Conservation (phyloP, 2,888 invertebrate species). For the Chymomyza fuscimana region DNA sequence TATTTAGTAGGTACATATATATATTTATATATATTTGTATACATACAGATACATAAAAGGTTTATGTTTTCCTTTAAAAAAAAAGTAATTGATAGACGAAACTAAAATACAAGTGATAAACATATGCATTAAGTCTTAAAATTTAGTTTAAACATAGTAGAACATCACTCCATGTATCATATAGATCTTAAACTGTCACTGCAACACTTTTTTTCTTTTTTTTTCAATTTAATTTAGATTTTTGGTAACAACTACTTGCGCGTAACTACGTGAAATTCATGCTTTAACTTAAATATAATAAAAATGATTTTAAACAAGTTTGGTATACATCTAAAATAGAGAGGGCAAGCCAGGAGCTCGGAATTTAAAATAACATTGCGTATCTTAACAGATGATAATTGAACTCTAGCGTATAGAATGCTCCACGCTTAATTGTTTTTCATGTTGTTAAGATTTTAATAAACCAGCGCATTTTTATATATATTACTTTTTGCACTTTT, state of each 20-base stretch:
- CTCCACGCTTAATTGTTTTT: neutral
- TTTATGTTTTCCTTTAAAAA: conserved; percentile 26
- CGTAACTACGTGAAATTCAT: conserved; percentile 53
- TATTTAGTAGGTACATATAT: conserved; percentile 51
- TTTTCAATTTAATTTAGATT: neutral
- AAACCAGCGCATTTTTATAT: conserved; percentile 4
- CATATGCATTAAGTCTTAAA: conserved; percentile 48
- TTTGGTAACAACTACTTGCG: conserved; percentile 62
- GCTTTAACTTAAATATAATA: conserved; percentile 38
- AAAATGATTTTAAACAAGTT: conserved; percentile 28
- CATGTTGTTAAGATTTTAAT: conserved; percentile 5
- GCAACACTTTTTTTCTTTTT: neutral
- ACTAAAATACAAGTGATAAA: conserved; percentile 37
- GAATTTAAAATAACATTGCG: conserved; percentile 37
- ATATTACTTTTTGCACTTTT: neutral
- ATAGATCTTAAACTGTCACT: neutral
- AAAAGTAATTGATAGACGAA: conserved; percentile 15
- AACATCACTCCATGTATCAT: conserved; percentile 32
- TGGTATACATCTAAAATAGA: conserved; percentile 12
- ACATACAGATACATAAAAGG: conserved; percentile 55
- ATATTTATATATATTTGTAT: conserved; percentile 57
- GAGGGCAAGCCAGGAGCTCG: neutral
- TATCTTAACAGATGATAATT: conserved; percentile 23
- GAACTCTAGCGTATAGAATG: neutral
- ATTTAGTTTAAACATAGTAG: conserved; percentile 52